Conservation (phyloP, 2,888 invertebrate genomes). For the Macrophya annulata region DNA sequence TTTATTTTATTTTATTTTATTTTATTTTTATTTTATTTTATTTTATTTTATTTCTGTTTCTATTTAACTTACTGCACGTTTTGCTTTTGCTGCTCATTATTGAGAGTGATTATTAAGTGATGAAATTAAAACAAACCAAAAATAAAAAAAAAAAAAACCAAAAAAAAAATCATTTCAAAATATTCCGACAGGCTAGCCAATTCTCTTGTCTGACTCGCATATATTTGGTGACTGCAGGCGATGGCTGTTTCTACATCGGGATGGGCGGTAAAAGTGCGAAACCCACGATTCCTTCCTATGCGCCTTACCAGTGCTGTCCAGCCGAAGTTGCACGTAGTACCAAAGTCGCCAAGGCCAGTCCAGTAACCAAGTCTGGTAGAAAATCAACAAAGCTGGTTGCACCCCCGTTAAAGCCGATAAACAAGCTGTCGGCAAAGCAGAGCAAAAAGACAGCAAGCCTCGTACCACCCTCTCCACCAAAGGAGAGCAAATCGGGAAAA, state of each 20-base stretch:
- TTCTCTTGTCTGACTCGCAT: constrained; percentile 77
- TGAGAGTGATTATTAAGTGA: constrained; percentile 64
- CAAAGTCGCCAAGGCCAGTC: constrained; percentile 89
- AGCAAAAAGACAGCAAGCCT: constrained; percentile 76
- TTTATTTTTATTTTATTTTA: constrained; percentile 12
- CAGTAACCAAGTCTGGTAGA: constrained; percentile 67
- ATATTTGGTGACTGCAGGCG: constrained; percentile 97
- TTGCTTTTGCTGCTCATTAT: constrained; percentile 72
- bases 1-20: background rate
- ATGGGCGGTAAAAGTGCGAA: constrained; percentile 92
- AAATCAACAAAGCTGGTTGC: constrained; percentile 66
- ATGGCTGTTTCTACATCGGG: constrained; percentile 98
- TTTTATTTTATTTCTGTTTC: constrained; percentile 42
- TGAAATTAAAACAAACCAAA: constrained; percentile 60
- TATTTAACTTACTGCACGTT: constrained; percentile 69
- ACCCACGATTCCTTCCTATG: constrained; percentile 89
- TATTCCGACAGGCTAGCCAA: constrained; percentile 61
- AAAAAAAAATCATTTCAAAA: constrained; percentile 49
- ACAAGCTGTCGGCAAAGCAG: constrained; percentile 79
- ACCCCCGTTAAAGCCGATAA: constrained; percentile 74
- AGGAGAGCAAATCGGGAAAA: constrained; percentile 80
- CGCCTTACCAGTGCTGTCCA: constrained; percentile 96
- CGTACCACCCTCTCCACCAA: constrained; percentile 60
- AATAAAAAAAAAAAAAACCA: constrained; percentile 43
- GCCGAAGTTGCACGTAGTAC: constrained; percentile 90